Evolutionary conservation across 2,888 invertebrate genomes (phyloP).

Genomic region (Chouioia cunea): DNA sequence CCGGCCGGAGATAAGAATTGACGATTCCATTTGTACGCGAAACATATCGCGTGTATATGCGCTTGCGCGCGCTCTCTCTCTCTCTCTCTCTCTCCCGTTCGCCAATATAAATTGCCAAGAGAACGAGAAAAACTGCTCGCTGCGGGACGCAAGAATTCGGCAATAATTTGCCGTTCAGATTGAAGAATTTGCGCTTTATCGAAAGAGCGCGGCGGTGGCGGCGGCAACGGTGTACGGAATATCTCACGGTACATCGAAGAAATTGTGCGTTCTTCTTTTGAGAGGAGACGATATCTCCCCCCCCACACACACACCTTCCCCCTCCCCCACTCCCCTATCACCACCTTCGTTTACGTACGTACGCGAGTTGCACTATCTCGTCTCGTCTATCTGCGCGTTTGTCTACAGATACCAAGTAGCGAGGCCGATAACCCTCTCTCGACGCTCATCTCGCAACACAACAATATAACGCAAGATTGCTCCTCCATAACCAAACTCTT

Average conservation of each 20-base stretch:
- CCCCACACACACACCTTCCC: too few species aligned
- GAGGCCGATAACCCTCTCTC: constrained; percentile 65
- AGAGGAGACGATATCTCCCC: constrained; percentile 3
- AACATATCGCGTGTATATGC: constrained; percentile 10
- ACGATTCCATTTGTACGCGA: constrained; percentile 44
- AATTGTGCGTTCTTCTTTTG: constrained; percentile 13
- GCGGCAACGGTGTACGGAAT: neutral
- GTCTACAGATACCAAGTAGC: constrained; percentile 55
- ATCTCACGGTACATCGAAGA: neutral
- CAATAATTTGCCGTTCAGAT: constrained; percentile 44
- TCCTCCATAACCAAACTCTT: constrained; percentile 8
- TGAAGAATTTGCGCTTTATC: constrained; percentile 43
- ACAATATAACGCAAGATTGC: constrained; percentile 65
- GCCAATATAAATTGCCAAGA: neutral
- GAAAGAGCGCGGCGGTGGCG: neutral
- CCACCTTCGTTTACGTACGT: neutral
- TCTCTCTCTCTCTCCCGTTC: too few species aligned
- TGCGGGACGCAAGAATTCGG: neutral
- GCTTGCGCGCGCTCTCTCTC: neutral
- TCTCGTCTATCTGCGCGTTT: constrained; percentile 19
- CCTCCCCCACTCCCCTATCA: too few species aligned
- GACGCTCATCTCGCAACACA: constrained; percentile 66
- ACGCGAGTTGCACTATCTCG: constrained; percentile 7
- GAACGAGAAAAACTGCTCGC: neutral
- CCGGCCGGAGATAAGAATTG: constrained; percentile 40